Base-by-base conservation (phyloP, 2,888 invertebrate species). In the Siphonodentalium dalli region DNA sequence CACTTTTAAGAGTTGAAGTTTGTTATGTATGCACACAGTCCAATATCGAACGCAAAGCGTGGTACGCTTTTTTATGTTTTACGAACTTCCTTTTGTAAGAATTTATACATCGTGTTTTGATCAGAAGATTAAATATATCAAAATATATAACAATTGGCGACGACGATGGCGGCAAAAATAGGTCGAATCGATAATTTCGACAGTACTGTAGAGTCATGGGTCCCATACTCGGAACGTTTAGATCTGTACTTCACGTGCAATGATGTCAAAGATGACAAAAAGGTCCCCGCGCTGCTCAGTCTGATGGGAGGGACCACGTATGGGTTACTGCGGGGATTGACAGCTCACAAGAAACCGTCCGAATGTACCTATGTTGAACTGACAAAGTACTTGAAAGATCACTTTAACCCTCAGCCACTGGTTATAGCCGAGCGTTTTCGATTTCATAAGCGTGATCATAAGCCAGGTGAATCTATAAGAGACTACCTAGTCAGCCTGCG, bases 301-400 rank as follows among this genome's bases (percentile, higher is more conserved):
- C 15, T 50, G 9, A 37, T 50, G 2, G 50, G 50, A 3, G 43
- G 50, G n/a, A 42, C 11, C n/a, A 50, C 50, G 8, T 43, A 50
- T 20, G n/a, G 11, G n/a, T 20, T 43, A 13, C 24, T 50, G 6
- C 28, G 43, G 23, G 33, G 33, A 5, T 18, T 52, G 13, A 45
- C 45, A 23, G 45, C 45, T 20, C 52, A 38, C 1, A 31, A 18
- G 33, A 52, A 45, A 31, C 52, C 45, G 6, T 45, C 52, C 2
- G 45, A 52, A n/a, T 44, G 40, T 13, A 37, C 33, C 2, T 52
- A 33, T 26, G 34, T n/a, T 2, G 5, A 26, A 18, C 29, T 50
- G 21, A 24, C 2, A 9, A 18, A 3, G 11, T 37, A 31, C 9
- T 39, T 52, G 20, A 34, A 37, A 9, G 28, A 35, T 23, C 50